Conservation (phyloP, 1,140 invertebrate species). For the Mycetomoellerius zeteki region DNA sequence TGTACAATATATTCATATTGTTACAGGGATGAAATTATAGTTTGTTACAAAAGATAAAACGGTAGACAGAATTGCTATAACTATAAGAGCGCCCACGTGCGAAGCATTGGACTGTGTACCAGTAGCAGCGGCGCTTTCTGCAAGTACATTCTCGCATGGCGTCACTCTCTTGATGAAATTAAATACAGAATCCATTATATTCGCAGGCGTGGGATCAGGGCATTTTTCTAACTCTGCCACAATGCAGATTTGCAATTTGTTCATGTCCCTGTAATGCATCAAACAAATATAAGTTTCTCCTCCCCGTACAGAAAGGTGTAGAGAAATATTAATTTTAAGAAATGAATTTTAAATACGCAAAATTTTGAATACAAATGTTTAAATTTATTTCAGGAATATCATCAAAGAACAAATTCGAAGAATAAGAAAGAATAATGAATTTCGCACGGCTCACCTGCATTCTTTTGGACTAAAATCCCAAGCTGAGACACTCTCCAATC, state of each 20-base stretch:
- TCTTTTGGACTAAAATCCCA: slow-evolving; percentile 87
- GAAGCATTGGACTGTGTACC: background rate
- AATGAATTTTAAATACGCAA: background rate
- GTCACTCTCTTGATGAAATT: slow-evolving; percentile 91
- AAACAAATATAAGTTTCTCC: background rate
- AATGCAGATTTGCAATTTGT: slow-evolving; percentile 89
- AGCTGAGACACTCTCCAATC: slow-evolving; percentile 86
- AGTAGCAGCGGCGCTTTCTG: slow-evolving; percentile 34
- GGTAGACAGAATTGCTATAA: background rate
- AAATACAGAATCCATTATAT: slow-evolving; percentile 92
- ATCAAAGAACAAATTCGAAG: background rate
- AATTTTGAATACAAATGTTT: background rate
- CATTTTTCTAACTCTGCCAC: slow-evolving; percentile 90
- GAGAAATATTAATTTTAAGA: background rate
- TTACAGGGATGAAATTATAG: background rate
- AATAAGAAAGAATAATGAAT: too few species aligned
- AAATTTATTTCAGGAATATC: background rate
- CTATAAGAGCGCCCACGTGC: background rate
- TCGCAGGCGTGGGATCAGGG: slow-evolving; percentile 91
- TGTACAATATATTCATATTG: background rate
- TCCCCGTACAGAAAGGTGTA: background rate
- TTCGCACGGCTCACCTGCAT: slow-evolving; percentile 86
- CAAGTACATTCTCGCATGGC: slow-evolving; percentile 88
- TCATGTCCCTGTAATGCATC: slow-evolving; percentile 86
- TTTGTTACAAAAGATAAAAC: slow-evolving; percentile 20